phyloP scores from a whole-genome alignment of 2,797 vertebrate genomes.

The Xenopus petersii region DNA sequence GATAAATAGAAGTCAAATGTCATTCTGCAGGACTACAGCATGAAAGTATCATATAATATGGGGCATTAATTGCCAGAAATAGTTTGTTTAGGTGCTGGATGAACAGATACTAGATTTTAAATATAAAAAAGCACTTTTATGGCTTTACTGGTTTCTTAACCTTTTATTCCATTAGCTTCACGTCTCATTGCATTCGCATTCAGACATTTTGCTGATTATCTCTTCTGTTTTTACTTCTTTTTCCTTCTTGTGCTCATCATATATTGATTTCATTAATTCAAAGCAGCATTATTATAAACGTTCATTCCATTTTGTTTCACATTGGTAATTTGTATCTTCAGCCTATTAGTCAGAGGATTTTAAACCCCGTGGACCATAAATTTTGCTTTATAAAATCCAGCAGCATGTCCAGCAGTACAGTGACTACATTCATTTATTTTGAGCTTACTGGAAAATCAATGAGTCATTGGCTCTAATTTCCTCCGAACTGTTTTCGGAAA shows the following conservation, averaged over 20 bases:
- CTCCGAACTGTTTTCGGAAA: conserved; percentile 15
- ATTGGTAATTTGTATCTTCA: conserved; percentile 13
- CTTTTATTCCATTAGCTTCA: conserved; percentile 33
- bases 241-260: conserved; percentile 15
- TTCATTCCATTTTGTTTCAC: conserved; percentile 17
- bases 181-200: conserved; percentile 20
- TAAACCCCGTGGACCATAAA: background rate
- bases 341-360: conserved; percentile 1
- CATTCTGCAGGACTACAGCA: too few species aligned
- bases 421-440: conserved; percentile 6
- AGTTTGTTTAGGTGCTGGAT: too few species aligned
- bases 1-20: too few species aligned
- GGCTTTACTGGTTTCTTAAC: conserved; percentile 5
- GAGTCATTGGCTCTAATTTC: conserved; percentile 13
- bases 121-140: too few species aligned
- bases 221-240: conserved; percentile 22
- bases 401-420: conserved; percentile 2
- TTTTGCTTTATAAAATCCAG: conserved; percentile 12
- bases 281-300: conserved; percentile 3
- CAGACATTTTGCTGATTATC: conserved; percentile 34
- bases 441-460: conserved; percentile 26
- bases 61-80: too few species aligned
- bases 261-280: conserved; percentile 26
- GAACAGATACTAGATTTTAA: too few species aligned
- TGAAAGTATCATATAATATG: too few species aligned